phyloP scores from a whole-genome alignment of 2,797 vertebrate genomes.

The Helicolenus hilgendorfi region DNA sequence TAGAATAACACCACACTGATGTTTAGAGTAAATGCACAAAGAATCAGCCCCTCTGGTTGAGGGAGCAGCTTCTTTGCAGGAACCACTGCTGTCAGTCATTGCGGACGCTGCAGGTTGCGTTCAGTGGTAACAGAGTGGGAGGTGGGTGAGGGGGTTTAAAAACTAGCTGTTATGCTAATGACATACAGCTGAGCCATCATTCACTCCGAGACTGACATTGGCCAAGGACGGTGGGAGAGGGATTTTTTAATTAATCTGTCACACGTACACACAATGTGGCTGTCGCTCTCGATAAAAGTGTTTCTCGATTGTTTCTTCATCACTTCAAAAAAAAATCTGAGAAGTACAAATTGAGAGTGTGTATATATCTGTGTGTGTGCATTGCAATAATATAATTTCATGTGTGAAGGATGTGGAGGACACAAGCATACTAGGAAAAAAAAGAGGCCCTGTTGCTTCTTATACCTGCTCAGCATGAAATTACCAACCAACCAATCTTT shows the following conservation, averaged over 20 bases:
- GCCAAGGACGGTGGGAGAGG: constrained; percentile 54
- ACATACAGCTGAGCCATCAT: constrained; percentile 53
- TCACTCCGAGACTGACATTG: constrained; percentile 56
- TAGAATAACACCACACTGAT: constrained; percentile 50
- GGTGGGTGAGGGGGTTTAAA: constrained; percentile 7
- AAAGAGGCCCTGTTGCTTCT: background rate
- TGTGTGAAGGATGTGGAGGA: constrained; percentile 13
- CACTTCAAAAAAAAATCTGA: background rate
- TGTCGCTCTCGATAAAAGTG: constrained; percentile 9
- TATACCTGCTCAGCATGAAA: background rate
- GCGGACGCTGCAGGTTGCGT: constrained; percentile 14
- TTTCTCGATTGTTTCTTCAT: background rate
- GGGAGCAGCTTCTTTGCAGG: constrained; percentile 72
- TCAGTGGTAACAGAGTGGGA: constrained; percentile 32
- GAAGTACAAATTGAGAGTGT: background rate
- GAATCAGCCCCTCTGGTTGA: constrained; percentile 46
- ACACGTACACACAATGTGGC: constrained; percentile 18
- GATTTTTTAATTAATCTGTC: constrained; percentile 51
- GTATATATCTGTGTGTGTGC: constrained; percentile 2
- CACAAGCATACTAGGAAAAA: background rate
- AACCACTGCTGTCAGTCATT: constrained; percentile 61
- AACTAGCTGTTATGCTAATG: constrained; percentile 50
- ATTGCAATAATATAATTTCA: background rate
- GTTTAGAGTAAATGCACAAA: constrained; percentile 63
- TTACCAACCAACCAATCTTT: constrained; percentile 1